These are phyloP conservation scores for Odontocerum albicorne DNA, from an alignment of 2,888 invertebrate genomes.

Conservation along the genomic window DNA sequence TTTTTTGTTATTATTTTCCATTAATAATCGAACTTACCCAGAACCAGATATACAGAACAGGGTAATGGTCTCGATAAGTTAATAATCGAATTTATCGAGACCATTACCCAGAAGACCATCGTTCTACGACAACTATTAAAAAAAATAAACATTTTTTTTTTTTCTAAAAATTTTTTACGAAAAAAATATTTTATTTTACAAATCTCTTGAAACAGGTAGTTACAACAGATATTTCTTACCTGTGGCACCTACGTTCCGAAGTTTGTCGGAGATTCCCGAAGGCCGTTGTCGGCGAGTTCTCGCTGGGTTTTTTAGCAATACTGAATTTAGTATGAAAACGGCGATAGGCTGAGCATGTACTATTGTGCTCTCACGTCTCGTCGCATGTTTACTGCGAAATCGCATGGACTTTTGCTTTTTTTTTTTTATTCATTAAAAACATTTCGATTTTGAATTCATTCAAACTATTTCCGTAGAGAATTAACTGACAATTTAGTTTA, in stretches of 20 bases:
- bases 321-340: constrained; percentile 23
- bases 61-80: too few species aligned
- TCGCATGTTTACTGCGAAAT: background rate
- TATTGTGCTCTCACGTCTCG: too few species aligned
- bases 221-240: constrained; percentile 2
- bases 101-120: too few species aligned
- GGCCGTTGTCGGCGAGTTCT: constrained; percentile 9
- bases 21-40: too few species aligned
- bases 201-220: background rate
- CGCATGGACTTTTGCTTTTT: background rate
- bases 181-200: background rate
- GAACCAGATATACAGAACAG: too few species aligned
- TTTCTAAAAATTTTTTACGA: background rate
- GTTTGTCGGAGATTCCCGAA: constrained; percentile 16
- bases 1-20: too few species aligned
- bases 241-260: constrained; percentile 16
- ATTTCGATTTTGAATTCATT: too few species aligned
- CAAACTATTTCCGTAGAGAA: too few species aligned
- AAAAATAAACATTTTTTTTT: background rate
- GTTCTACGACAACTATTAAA: too few species aligned
- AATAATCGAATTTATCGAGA: too few species aligned
- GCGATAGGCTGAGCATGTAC: constrained; percentile 14
- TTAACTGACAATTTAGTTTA: too few species aligned
- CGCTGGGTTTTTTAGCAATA: constrained; percentile 24
- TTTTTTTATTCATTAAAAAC: too few species aligned